These are phyloP conservation scores for Budorcas taxicolor DNA, from an alignment of 2,113 vertebrate species.

Conservation along the genomic window DNA sequence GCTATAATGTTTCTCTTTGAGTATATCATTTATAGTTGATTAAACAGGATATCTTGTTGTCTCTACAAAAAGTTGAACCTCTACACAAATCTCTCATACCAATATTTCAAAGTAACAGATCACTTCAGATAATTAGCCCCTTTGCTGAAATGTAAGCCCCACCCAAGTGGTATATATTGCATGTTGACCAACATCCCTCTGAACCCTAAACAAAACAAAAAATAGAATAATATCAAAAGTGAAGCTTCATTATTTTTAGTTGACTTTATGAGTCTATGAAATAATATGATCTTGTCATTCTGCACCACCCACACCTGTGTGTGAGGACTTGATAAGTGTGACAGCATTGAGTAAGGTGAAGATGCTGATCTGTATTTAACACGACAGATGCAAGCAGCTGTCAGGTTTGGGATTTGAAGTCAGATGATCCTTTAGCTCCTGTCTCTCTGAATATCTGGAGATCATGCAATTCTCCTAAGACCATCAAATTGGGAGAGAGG, in stretches of 20 bases:
- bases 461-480: neutral
- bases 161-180: too few relatives aligned
- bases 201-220: neutral
- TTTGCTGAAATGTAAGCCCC: neutral
- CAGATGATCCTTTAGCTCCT: neutral
- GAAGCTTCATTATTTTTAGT: neutral
- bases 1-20: neutral
- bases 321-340: slow-evolving; percentile 19
- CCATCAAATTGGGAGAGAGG: neutral
- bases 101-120: slow-evolving; percentile 24
- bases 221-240: neutral
- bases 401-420: neutral
- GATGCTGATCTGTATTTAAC: slow-evolving; percentile 17
- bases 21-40: neutral
- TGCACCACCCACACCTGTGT: neutral
- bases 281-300: slow-evolving; percentile 29
- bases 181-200: neutral
- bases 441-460: neutral
- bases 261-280: neutral
- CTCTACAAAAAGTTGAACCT: neutral
- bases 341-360: neutral
- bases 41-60: neutral
- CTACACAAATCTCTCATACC: neutral
- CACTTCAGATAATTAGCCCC: neutral
- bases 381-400: slow-evolving; percentile 5